Evolutionary conservation across 2,888 invertebrate genomes (phyloP).

Genomic region (Drosophila cognata): DNA sequence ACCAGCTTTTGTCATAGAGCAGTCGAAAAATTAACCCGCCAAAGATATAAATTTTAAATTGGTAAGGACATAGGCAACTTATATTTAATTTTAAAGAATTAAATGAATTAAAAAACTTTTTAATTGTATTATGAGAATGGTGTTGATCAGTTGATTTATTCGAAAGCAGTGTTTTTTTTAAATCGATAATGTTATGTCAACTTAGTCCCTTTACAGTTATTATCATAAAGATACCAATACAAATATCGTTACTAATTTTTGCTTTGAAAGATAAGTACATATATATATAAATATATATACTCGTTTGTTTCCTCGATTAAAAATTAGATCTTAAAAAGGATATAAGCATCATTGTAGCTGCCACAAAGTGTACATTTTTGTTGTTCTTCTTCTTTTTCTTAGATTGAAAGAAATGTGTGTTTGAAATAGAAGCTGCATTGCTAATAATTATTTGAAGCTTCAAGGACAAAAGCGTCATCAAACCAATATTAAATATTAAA

Average conservation of each 20-base stretch:
- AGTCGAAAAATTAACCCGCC: background rate
- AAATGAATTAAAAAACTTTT: background rate
- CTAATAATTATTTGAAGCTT: constrained; percentile 59
- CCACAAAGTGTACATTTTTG: constrained; percentile 57
- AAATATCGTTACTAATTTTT: constrained; percentile 40
- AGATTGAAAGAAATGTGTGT: constrained; percentile 26
- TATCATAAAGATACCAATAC: constrained; percentile 59
- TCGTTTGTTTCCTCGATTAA: constrained; percentile 50
- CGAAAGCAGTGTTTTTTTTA: constrained; percentile 61
- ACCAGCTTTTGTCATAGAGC: constrained; percentile 36
- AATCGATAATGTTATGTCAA: constrained; percentile 52
- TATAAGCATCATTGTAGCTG: constrained; percentile 76
- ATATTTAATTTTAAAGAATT: background rate
- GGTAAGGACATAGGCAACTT: background rate
- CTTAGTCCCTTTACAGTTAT: constrained; percentile 66
- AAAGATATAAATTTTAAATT: constrained; percentile 11
- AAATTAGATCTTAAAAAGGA: constrained; percentile 69
- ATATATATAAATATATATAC: constrained; percentile 31
- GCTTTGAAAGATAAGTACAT: constrained; percentile 40
- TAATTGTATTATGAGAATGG: constrained; percentile 30
- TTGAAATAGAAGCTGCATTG: constrained; percentile 43
- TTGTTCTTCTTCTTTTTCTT: constrained; percentile 39
- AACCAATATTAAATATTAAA: constrained; percentile 51
- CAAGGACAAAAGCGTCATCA: constrained; percentile 52
- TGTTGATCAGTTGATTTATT: constrained; percentile 70